Evolutionary conservation across 1,140 invertebrate species (phyloP).

Genomic region (Scaptomyza graminum): DNA sequence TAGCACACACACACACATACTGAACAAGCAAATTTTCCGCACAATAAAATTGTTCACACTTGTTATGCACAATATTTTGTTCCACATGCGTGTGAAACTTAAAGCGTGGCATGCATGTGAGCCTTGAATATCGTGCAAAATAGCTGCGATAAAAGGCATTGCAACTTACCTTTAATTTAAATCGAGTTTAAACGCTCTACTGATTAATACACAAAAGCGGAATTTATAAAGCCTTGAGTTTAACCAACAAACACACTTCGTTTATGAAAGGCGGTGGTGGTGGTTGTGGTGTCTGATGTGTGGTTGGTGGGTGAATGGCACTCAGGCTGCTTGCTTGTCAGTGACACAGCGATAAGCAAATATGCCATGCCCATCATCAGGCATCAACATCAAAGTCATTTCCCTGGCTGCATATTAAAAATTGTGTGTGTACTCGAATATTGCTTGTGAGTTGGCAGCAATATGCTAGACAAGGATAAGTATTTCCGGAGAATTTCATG

Average conservation of each 20-base stretch:
- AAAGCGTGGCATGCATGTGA: slow-evolving; percentile 8
- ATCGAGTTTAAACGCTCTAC: slow-evolving; percentile 13
- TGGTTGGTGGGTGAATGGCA: not conserved
- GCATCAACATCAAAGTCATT: slow-evolving; percentile 30
- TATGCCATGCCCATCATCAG: slow-evolving; percentile 46
- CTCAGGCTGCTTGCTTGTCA: slow-evolving; percentile 48
- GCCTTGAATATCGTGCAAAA: not conserved
- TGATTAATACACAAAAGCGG: slow-evolving; percentile 37
- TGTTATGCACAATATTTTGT: slow-evolving; percentile 38
- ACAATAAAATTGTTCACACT: slow-evolving; percentile 77
- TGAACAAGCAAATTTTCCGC: slow-evolving; percentile 68
- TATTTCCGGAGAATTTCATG: not conserved
- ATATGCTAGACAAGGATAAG: too few species aligned
- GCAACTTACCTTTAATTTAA: slow-evolving; percentile 27
- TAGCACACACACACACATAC: not conserved
- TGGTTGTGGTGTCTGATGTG: not conserved
- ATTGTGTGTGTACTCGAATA: slow-evolving; percentile 1
- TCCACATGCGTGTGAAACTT: slow-evolving; percentile 27
- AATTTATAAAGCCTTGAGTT: slow-evolving; percentile 50
- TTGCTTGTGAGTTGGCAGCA: not conserved
- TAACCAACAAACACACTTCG: slow-evolving; percentile 17
- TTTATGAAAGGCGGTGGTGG: slow-evolving; percentile 1
- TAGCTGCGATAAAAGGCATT: not conserved
- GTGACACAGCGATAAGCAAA: slow-evolving; percentile 49
- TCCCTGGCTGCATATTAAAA: slow-evolving; percentile 37